A percentile compares a stretch with the other conserved stretches of the same genome.
phyloP scores from a whole-genome alignment of 2,113 vertebrate species.

The Eira barbara region DNA sequence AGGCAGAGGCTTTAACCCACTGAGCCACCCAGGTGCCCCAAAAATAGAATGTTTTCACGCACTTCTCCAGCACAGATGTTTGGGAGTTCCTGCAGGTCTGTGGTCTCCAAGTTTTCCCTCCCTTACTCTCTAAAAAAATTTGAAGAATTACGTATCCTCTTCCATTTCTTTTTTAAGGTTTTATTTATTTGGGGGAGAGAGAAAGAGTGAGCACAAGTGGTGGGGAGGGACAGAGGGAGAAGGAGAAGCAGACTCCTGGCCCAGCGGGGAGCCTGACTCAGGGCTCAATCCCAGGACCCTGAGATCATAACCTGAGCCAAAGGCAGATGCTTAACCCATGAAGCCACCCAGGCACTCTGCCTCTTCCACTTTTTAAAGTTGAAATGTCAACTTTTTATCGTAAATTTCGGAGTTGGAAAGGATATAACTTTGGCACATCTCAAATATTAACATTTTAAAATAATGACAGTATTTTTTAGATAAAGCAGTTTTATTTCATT shows the following conservation, averaged over 20 bases:
- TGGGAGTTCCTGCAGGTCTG: rapidly evolving
- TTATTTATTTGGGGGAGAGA: not conserved
- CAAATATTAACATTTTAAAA: not conserved
- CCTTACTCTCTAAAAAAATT: not conserved
- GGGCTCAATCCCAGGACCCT: not conserved
- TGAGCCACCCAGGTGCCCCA: too few species aligned
- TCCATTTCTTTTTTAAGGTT: not conserved
- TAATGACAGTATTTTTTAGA: not conserved
- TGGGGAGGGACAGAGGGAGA: too few species aligned
- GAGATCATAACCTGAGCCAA: not conserved
- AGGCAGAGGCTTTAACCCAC: too few species aligned
- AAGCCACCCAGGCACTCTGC: not conserved
- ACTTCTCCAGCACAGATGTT: rapidly evolving
- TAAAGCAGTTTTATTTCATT: not conserved
- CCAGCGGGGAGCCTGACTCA: rapidly evolving
- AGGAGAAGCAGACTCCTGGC: not conserved
- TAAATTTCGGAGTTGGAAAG: not conserved
- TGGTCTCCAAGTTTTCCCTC: not conserved
- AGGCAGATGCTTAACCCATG: not conserved
- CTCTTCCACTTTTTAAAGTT: not conserved
- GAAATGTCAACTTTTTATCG: not conserved
- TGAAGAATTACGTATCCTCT: not conserved
- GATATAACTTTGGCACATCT: not conserved
- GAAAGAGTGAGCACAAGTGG: too few species aligned
- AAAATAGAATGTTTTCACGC: too few species aligned